Evolutionary conservation across 2,113 vertebrate genomes (phyloP).

Genomic region (Cochlearius cochlearius): DNA sequence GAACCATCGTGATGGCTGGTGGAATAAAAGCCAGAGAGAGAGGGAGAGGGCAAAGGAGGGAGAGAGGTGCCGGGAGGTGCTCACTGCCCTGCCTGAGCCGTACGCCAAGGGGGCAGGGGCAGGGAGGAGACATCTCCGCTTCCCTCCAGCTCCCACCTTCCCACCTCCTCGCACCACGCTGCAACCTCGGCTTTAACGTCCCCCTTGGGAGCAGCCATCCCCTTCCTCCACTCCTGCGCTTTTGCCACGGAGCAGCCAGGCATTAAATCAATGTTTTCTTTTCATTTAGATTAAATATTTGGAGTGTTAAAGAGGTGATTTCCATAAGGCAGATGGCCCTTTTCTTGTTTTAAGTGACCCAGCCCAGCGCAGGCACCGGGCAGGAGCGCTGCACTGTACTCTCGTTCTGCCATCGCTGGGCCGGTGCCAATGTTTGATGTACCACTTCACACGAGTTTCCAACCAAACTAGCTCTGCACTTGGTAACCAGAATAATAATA

Average conservation of each 20-base stretch:
- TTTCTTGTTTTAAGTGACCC: neutral
- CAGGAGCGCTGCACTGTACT: neutral
- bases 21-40: neutral
- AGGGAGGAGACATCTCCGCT: neutral
- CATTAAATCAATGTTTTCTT: neutral
- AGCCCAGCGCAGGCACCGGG: conserved; percentile 7
- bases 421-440: conserved; percentile 70
- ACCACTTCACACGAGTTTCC: conserved; percentile 70
- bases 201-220: neutral
- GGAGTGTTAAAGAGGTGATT: neutral
- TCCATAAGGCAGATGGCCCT: conserved; percentile 40
- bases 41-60: neutral
- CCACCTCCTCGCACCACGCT: fast-evolving
- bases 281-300: neutral
- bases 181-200: fast-evolving
- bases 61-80: neutral
- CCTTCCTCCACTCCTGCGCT: neutral
- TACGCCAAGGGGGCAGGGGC: neutral
- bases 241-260: neutral
- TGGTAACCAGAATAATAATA: conserved; percentile 54
- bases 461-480: conserved; percentile 51
- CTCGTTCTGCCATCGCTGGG: conserved; percentile 4
- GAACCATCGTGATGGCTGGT: fast-evolving
- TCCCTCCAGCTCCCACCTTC: neutral
- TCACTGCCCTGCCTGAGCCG: neutral